These are phyloP conservation scores for Corynorhinus townsendii DNA, from an alignment of 2,113 vertebrate species.

Conservation along the genomic window DNA sequence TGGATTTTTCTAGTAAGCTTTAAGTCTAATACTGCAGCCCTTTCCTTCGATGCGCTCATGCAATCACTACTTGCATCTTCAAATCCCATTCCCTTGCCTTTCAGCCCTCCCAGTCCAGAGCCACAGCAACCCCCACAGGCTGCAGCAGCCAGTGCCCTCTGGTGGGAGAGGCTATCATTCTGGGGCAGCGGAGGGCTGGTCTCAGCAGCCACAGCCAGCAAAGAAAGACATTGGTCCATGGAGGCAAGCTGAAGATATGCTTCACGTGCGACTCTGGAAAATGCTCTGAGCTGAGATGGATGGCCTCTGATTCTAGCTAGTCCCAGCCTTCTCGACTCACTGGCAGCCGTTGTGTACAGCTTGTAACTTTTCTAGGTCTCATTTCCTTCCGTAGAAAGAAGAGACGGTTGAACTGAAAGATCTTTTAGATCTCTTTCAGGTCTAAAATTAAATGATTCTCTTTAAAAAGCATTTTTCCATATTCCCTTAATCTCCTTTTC, in stretches of 20 bases:
- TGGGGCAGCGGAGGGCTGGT: accelerated
- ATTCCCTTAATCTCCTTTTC: background rate
- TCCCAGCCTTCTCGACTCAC: background rate
- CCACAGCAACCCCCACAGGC: conserved; percentile 67
- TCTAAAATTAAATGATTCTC: background rate
- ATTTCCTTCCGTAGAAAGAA: background rate
- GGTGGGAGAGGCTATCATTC: background rate
- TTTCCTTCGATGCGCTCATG: background rate
- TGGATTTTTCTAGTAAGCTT: background rate
- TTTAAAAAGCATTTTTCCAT: background rate
- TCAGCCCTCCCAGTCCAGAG: background rate
- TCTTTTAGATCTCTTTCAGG: background rate
- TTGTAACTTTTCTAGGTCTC: background rate
- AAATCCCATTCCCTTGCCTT: background rate
- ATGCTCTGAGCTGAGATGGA: background rate
- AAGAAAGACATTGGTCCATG: too few relatives aligned
- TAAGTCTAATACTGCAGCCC: background rate
- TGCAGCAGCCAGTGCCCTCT: accelerated
- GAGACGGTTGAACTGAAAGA: background rate
- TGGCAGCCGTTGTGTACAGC: background rate
- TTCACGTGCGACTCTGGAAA: accelerated
- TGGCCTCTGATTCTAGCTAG: background rate
- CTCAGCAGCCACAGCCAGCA: background rate
- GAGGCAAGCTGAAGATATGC: background rate
- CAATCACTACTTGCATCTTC: background rate